Base-by-base conservation (phyloP, 37 sponge, comb jelly and placozoan species). In the Halichondria panicea region DNA sequence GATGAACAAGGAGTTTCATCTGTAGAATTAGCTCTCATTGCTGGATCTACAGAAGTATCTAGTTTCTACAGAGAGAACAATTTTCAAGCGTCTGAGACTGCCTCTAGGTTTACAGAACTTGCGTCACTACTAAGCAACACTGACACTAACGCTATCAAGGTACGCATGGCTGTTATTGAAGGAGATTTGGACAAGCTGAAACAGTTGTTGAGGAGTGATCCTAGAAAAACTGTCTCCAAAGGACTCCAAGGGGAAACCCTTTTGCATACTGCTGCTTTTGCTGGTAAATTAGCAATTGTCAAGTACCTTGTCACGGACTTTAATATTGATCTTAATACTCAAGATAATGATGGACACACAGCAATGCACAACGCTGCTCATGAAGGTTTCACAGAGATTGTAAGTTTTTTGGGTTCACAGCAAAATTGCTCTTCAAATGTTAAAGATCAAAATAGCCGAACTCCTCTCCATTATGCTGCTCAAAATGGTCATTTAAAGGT, bases 401-500 rank as follows among this genome's bases (percentile, higher is more conserved):
- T 76, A 15, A 3, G 19, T 5, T 76, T 70, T 44, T 64, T 84
- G 1, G 71, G 61, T 36, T 42, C 46, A 2, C 77, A 60, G 36
- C 84, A 70, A 44, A 38, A 64, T 18, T 74, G 75, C 37, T 58
- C 66, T n/a, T 3, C 54, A 7, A 64, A 66, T 25, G 32, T 40
- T 0, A 52, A 43, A 64, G 83, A 82, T 37, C 66, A 82, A 39
- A 82, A 82, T 38, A 43, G 48, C 11, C 74, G 83, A 1, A 41
- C 43, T 31, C 83, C 83, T 37, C 55, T 82, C 2, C 83, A 82
- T 43, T 82, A 35, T 66, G 75, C 68, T 36, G 40, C 60, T 12
- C 83, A 82, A 54, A 74, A 74, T 74, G 83, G 83, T 12, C 83
- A 84, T 50, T n/a, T 48, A 13, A 72, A 55, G 21, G 46, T 36